Base-by-base conservation (phyloP, 37 sponge, comb jelly and placozoan genomes). In the Diacarnus erythraeanus region DNA sequence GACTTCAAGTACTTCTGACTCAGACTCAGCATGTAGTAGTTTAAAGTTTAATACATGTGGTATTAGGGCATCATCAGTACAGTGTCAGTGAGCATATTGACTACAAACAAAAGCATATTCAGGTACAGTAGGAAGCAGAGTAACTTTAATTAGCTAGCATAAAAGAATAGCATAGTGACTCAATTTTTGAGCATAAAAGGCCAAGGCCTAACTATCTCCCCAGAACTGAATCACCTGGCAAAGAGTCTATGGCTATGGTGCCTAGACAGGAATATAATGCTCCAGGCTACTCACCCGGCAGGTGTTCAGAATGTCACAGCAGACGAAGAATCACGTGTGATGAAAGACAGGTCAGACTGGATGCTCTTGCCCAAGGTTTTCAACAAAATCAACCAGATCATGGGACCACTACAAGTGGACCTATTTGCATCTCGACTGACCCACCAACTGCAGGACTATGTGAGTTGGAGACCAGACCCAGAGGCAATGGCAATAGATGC, bases 391-490 rank as follows among this genome's bases (percentile, higher is more conserved):
- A 18, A 78, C 3, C n/a, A 40, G 1, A 21, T 17, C 8, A 23
- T 23, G 26, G 76, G 78, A 21, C 77, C 78, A 70, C 72, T 75
- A 20, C 2, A 68, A 25, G 64, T 77, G 44, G 78, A 84, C 72
- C 78, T 84, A n/a, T 83, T 77, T 76, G 85, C 78, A 22, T 64
- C 67, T 3, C 29, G 83, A 38, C 66, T 71, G 56, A 59, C 54
- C 44, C 10, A 25, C 38, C 86, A 78, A 43, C 61, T 73, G 35
- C 71, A 44, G 22, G 42, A n/a, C 8, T 84, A 71, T 47, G 44
- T 64, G 65, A 84, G 85, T 69, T 84, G 85, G 85, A 42, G 72
- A 42, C 85, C 83, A 35, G 76, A 77, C 47, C 85, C 72, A 54
- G 69, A 63, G 22, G 86, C 86, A 25, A 38, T 70, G 42, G 86